phyloP scores from a whole-genome alignment of 2,888 invertebrate genomes.

The Salticus scenicus region DNA sequence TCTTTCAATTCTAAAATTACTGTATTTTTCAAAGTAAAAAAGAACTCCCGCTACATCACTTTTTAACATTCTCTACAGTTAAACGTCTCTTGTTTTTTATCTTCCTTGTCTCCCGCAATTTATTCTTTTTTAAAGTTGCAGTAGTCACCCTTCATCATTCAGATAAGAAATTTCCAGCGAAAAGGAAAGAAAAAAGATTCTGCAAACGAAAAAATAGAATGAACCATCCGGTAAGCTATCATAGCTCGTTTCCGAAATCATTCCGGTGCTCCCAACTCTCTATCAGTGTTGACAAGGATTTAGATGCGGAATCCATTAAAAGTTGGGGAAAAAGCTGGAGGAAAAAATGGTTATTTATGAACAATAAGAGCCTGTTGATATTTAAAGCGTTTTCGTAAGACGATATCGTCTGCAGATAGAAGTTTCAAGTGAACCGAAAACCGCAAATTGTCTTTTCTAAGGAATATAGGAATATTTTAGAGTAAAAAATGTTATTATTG shows the following conservation, averaged over 20 bases:
- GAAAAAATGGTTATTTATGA: constrained; percentile 39
- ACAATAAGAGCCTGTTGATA: constrained; percentile 52
- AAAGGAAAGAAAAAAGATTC: background rate
- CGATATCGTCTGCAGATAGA: background rate
- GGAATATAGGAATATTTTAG: too few species aligned
- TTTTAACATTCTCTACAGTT: too few species aligned
- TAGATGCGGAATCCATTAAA: background rate
- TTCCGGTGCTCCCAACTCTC: background rate
- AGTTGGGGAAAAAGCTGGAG: background rate
- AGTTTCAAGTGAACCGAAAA: constrained; percentile 17
- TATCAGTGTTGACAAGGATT: background rate
- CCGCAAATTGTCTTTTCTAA: too few species aligned
- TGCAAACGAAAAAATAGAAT: background rate
- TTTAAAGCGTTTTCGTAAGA: background rate
- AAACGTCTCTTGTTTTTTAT: too few species aligned
- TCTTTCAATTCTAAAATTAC: too few species aligned
- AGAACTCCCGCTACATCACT: too few species aligned
- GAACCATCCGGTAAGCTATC: background rate
- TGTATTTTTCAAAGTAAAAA: too few species aligned
- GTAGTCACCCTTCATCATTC: background rate
- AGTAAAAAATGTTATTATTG: too few species aligned
- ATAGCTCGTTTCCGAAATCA: background rate
- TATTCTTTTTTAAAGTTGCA: too few species aligned
- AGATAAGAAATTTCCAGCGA: background rate
- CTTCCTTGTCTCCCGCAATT: too few species aligned